phyloP scores from a whole-genome alignment of 30 jellyfish, hydroid and myxozoan genomes.

The Aurelia coerulea region DNA sequence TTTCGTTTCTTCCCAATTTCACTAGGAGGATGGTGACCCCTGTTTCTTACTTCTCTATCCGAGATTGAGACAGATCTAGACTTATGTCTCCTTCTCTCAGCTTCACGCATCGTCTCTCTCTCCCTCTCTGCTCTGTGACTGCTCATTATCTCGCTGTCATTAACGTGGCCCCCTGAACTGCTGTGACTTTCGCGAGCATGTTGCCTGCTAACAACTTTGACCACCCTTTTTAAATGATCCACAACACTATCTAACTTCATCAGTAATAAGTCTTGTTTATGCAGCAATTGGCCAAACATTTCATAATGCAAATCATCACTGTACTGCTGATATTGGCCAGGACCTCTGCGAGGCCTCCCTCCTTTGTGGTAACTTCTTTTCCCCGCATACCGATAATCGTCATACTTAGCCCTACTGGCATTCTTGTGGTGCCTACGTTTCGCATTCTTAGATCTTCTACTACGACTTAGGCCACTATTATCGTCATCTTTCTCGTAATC shows the following conservation, averaged over 20 bases:
- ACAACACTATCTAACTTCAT: slow-evolving; percentile 25
- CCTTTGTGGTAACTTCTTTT: too few species aligned
- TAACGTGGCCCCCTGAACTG: neutral
- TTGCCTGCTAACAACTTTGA: neutral
- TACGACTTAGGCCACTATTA: too few species aligned
- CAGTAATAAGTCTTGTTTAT: slow-evolving; percentile 19
- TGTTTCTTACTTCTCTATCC: neutral
- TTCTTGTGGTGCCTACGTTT: too few species aligned
- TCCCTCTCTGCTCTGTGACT: neutral
- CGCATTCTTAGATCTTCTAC: too few species aligned
- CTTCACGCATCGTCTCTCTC: neutral
- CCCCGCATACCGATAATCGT: too few species aligned
- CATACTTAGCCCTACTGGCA: too few species aligned
- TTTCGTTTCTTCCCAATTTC: neutral
- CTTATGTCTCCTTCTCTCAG: neutral
- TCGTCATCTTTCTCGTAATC: too few species aligned
- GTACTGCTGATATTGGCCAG: too few species aligned
- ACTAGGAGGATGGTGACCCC: neutral
- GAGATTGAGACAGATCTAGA: neutral
- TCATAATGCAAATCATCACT: neutral
- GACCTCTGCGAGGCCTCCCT: too few species aligned
- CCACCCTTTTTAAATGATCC: slow-evolving; percentile 8
- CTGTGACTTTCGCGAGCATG: neutral
- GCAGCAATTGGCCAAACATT: slow-evolving; percentile 33
- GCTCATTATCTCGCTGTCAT: neutral